phyloP scores from a whole-genome alignment of 1,140 invertebrate genomes.

The Chlorops oryzae region DNA sequence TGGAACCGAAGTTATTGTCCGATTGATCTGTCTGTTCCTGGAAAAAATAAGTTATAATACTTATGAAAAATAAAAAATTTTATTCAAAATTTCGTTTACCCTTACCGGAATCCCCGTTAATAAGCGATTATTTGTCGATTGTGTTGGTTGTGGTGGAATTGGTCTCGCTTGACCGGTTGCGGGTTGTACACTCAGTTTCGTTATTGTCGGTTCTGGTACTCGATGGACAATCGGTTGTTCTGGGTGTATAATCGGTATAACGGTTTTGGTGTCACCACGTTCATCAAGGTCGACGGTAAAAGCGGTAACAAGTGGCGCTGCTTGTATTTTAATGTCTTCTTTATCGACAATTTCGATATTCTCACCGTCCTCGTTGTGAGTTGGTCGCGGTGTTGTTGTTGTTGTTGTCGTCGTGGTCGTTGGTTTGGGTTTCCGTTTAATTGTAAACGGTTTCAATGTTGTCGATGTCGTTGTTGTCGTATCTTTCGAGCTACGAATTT shows the following conservation, averaged over 20 bases:
- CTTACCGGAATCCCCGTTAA: no score
- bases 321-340: conserved; percentile 71
- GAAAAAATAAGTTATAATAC: no score
- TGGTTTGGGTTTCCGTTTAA: conserved; percentile 44
- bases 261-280: conserved; percentile 64
- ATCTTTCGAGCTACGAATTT: conserved; percentile 37
- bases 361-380: conserved; percentile 58
- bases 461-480: conserved; percentile 52
- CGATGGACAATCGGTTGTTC: conserved; percentile 27
- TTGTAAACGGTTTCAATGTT: conserved; percentile 41
- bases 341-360: conserved; percentile 59
- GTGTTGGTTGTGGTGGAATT: conserved; percentile 20
- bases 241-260: conserved; percentile 60
- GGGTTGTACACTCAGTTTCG: conserved; percentile 36
- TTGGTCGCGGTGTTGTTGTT: conserved; percentile 55
- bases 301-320: conserved; percentile 70
- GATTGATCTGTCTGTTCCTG: no score
- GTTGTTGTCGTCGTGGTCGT: conserved; percentile 51
- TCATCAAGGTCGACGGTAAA: conserved; percentile 78
- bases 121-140: conserved; percentile 21
- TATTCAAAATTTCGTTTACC: no score
- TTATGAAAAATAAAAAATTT: no score
- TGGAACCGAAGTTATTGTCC: no score
- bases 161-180: conserved; percentile 20
- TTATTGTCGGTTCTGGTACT: conserved; percentile 41